phyloP scores from a whole-genome alignment of 2,888 invertebrate genomes.

The Brachypalpus laphriformis region DNA sequence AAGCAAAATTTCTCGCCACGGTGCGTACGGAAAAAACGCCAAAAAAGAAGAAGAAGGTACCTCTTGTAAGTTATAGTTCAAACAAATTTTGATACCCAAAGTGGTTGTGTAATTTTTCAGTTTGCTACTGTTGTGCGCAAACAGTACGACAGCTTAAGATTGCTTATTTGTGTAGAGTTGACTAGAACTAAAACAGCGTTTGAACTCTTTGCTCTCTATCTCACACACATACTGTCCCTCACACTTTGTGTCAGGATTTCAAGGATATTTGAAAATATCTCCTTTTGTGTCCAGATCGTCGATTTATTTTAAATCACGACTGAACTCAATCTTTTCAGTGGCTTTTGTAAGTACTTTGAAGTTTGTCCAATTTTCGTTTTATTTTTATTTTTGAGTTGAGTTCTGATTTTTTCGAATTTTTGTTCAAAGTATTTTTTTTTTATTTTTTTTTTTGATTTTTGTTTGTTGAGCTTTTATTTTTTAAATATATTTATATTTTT shows the following conservation, averaged over 20 bases:
- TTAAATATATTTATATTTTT: conserved; percentile 7
- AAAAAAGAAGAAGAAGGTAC: conserved; percentile 10
- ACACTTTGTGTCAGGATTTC: conserved; percentile 4
- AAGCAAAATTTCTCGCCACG: conserved; percentile 70
- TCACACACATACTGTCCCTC: neutral
- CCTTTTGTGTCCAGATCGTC: neutral
- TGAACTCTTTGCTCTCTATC: neutral
- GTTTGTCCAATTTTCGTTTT: conserved; percentile 9
- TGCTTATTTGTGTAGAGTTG: conserved; percentile 35
- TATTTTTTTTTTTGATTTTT: conserved; percentile 6
- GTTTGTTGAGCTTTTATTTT: conserved; percentile 10
- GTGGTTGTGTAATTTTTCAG: conserved; percentile 26
- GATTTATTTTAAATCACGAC: neutral
- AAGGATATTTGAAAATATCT: conserved; percentile 54
- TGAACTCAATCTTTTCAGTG: neutral
- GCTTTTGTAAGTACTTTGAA: conserved; percentile 46
- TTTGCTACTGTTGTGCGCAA: conserved; percentile 3
- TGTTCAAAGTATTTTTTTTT: neutral
- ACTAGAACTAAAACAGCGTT: neutral
- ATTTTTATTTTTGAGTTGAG: no score
- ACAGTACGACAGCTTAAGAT: conserved; percentile 1
- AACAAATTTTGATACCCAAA: neutral
- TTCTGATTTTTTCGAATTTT: no score
- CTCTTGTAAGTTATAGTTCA: conserved; percentile 58
- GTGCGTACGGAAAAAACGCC: conserved; percentile 26